Evolutionary conservation across 2,797 vertebrate genomes (phyloP).

Genomic region (Thunnus albacares): DNA sequence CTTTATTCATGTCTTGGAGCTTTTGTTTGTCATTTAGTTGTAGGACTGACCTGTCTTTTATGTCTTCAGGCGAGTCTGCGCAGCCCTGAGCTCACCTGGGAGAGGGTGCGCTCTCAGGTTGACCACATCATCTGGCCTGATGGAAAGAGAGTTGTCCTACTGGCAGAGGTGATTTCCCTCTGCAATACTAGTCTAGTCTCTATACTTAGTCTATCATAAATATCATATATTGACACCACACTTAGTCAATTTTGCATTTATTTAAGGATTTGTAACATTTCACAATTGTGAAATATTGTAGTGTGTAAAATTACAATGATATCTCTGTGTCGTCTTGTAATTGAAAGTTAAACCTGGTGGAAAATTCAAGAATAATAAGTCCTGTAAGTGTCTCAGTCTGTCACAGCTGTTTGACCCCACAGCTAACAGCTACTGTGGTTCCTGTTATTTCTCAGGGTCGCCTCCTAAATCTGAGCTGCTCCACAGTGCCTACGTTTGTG

Average conservation of each 20-base stretch:
- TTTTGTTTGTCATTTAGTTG: conserved; percentile 1
- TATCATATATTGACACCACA: neutral
- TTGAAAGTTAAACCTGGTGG: neutral
- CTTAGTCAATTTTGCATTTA: neutral
- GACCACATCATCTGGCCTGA: conserved; percentile 99
- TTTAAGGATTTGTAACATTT: neutral
- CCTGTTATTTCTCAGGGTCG: conserved; percentile 88
- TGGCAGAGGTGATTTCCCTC: conserved; percentile 91
- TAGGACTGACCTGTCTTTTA: conserved; percentile 25
- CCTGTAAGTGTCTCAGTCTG: neutral
- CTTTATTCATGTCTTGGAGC: conserved; percentile 3
- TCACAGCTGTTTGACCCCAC: too few relatives aligned
- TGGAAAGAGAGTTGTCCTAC: conserved; percentile 95
- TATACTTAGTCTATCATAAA: neutral
- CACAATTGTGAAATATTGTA: neutral
- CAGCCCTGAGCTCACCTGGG: conserved; percentile 98
- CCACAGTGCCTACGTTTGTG: conserved; percentile 98
- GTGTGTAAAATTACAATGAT: neutral
- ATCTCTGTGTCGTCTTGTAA: neutral
- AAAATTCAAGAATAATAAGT: neutral
- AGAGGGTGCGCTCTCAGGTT: conserved; percentile 97
- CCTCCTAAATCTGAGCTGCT: conserved; percentile 98
- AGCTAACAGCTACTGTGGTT: neutral
- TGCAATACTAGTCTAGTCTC: too few relatives aligned
- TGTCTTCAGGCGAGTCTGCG: conserved; percentile 92